Evolutionary conservation across 2,797 vertebrate species (phyloP).

Genomic region (Sparus aurata): DNA sequence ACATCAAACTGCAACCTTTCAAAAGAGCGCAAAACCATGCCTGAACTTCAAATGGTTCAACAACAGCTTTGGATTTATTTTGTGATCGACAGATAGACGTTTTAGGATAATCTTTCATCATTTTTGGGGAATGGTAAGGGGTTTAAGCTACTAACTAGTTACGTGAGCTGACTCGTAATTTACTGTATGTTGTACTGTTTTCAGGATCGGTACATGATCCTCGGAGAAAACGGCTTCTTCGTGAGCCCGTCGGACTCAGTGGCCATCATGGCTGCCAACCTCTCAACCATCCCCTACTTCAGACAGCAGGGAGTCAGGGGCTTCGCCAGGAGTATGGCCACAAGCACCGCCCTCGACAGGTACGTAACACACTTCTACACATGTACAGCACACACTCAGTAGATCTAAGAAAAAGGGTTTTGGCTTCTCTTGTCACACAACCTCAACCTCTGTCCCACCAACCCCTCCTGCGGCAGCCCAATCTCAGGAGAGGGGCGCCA

Average conservation of each 20-base stretch:
- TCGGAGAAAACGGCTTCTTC: constrained; percentile 97
- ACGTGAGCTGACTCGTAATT: neutral
- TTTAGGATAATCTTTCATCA: no score
- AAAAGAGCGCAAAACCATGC: no score
- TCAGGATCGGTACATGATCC: constrained; percentile 98
- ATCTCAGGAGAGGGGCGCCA: constrained; percentile 39
- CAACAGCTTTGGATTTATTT: no score
- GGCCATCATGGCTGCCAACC: constrained; percentile 97
- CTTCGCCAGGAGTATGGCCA: constrained; percentile 97
- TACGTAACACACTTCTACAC: constrained; percentile 65
- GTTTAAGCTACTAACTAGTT: neutral
- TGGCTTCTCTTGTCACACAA: constrained; percentile 12
- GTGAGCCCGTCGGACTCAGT: constrained; percentile 97
- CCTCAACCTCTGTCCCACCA: constrained; percentile 14
- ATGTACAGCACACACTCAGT: neutral
- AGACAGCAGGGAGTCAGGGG: constrained; percentile 93
- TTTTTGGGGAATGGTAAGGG: no score
- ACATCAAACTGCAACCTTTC: no score
- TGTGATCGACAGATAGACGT: no score
- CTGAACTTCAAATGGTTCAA: no score
- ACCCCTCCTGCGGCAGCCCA: constrained; percentile 30
- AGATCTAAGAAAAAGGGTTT: neutral
- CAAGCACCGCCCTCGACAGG: constrained; percentile 97
- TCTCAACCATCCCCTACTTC: constrained; percentile 95
- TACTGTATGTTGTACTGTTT: constrained; percentile 7